phyloP scores from a whole-genome alignment of 2,797 vertebrate genomes.

The Menidia menidia region DNA sequence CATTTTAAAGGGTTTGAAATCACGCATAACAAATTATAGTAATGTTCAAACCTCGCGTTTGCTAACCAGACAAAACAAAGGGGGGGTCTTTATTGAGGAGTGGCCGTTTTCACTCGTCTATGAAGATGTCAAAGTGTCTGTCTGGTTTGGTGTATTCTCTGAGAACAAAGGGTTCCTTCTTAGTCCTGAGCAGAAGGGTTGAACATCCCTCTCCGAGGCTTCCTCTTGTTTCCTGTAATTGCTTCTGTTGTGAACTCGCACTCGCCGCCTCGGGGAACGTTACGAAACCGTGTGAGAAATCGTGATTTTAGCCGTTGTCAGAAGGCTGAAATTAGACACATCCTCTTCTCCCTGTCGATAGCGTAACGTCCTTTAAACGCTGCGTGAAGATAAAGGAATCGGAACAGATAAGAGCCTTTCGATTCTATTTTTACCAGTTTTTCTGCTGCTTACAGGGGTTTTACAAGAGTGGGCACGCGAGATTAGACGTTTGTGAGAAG shows the following conservation, averaged over 20 bases:
- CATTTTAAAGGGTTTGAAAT: no score
- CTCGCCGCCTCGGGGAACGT: constrained; percentile 24
- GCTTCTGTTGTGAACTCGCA: constrained; percentile 34
- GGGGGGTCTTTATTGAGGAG: no score
- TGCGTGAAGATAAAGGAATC: neutral
- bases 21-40: no score
- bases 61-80: no score
- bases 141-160: neutral
- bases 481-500: neutral
- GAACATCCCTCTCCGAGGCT: constrained; percentile 21
- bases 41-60: no score
- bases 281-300: constrained; percentile 20
- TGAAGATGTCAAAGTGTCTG: neutral
- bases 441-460: no score
- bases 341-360: neutral
- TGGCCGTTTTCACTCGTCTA: no score
- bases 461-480: no score
- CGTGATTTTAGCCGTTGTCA: constrained; percentile 1
- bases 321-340: constrained; percentile 25
- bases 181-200: constrained; percentile 16
- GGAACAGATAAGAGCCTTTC: neutral
- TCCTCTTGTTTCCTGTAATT: constrained; percentile 38
- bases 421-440: neutral
- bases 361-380: neutral
- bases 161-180: constrained; percentile 17